Evolutionary conservation across 2,797 vertebrate species (phyloP).

Genomic region (Lacerta agilis): DNA sequence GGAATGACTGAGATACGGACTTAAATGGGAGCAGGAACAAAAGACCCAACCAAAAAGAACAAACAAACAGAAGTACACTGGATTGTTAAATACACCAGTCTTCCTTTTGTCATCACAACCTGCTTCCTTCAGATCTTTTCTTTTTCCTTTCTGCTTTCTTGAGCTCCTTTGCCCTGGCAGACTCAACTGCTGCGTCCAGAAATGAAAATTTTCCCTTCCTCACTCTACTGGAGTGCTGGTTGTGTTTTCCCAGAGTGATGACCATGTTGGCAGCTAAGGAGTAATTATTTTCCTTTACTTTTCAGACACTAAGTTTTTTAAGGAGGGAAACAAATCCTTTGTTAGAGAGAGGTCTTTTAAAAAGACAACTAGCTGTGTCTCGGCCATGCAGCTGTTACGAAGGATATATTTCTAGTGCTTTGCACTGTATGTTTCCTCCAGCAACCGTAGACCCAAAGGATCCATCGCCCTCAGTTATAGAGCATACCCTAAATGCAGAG

Average conservation of each 20-base stretch:
- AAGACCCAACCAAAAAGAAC: not conserved
- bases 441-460: too few relatives aligned
- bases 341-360: too few relatives aligned
- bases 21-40: not conserved
- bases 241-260: not conserved
- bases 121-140: not conserved
- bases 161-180: not conserved
- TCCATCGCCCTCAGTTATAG: too few relatives aligned
- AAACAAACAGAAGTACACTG: too few relatives aligned
- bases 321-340: not conserved
- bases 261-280: not conserved
- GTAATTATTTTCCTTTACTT: not conserved
- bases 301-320: not conserved
- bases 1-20: not conserved
- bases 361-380: too few relatives aligned
- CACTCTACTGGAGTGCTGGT: too few relatives aligned
- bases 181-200: not conserved
- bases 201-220: not conserved
- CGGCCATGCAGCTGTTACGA: too few relatives aligned
- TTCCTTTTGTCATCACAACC: too few relatives aligned
- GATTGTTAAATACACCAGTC: fast-evolving
- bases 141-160: not conserved
- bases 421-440: too few relatives aligned
- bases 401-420: too few relatives aligned
- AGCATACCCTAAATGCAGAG: too few relatives aligned